Evolutionary conservation across 2,113 vertebrate genomes (phyloP), one percentile per base, ranked within the genome.

Genomic region (Ophiodon elongatus): DNA sequence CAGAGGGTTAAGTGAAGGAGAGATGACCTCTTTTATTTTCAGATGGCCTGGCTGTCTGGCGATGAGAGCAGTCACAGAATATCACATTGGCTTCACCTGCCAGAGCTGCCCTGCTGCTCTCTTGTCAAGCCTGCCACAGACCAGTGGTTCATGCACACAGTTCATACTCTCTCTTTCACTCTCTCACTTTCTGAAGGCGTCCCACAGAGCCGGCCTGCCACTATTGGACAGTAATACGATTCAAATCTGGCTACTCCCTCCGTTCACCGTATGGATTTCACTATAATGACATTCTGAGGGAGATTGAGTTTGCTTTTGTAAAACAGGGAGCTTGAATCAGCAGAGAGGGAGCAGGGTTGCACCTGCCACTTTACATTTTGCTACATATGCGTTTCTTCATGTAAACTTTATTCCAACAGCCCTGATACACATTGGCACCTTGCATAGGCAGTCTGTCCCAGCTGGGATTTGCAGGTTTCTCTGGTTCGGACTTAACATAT

Each of bases 221-320:
- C 89, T 82, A 56, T 80, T 68, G 62, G 89, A 91, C 86, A 80
- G 86, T 90, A 93, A 92, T 92, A 84, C 63, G 83, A 93, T 93
- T 94, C 92, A 88, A 86, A 91, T 90, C 81, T 72, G 77, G 85
- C 88, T 77, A 33, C 82, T 74, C 66, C 3, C 43, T 75, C 65
- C 15, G 62, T 79, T 85, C 87, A 77, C 75, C 17, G 66, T 85
- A 94, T 91, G 90, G 90, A 94, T 93, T 93, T 93, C 76, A 79
- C 82, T 72, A 80, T 90, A 92, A 92, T 90, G 85, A 87, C 85
- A 87, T 91, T 93, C 86, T 85, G 85, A 87, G 67, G 75, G 45
- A 90, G 81, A 93, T 90, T 86, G 86, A 92, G 86, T 93, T 94
- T 91, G 85, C 83, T 91, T 94, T 93, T 90, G 83, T 88, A 85